Evolutionary conservation across 1,140 invertebrate genomes (phyloP), one percentile per base, ranked within the genome.

Genomic region (Pygmarrhopalites habei): DNA sequence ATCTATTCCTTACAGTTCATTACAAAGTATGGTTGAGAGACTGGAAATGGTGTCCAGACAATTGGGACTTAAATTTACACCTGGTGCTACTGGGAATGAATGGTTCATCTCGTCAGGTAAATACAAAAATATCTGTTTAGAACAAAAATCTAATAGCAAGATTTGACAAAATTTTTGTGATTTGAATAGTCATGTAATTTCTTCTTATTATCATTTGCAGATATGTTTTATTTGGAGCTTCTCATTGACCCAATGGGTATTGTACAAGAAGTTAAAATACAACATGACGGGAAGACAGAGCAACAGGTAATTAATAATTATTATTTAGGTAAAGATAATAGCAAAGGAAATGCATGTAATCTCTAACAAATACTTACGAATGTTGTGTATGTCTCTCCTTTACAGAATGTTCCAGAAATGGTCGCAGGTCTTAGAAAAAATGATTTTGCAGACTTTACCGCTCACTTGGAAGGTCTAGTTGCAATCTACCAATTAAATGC

Each of bases 211-310:
- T n/a, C n/a, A n/a, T n/a, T n/a, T n/a, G n/a, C n/a, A n/a, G 92
- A 95, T 74, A 96, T 96, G 92, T 97, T 96, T 76, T 95, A 92
- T 75, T 82, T 97, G 66, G 92, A 96, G 80, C 88, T 97, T 64
- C 73, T 90, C 35, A 78, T 96, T 30, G 89, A 94, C 72, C 78
- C 83, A 0, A 85, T 81, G 60, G 92, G 91, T 44, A 81, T 82
- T 47, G 86, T 96, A 0, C 87, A 87, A 74, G 92, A 96, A 82
- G 92, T 95, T 1, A 95, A 94, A 79, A 88, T 95, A 70, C 88
- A 90, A 77, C 90, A 94, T 75, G 89, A 92, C 76, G 89, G 88
- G 70, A 89, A 86, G 72, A 79, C 79, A 29, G 82, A 83, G 55
- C 80, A 81, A 66, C 81, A 82, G 72, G 81, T 82, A 72, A 64